A percentile compares a stretch with the other conserved stretches of the same genome.
Evolutionary conservation across 2,888 invertebrate species (phyloP).

Genomic region (Eurytoma adleriae): DNA sequence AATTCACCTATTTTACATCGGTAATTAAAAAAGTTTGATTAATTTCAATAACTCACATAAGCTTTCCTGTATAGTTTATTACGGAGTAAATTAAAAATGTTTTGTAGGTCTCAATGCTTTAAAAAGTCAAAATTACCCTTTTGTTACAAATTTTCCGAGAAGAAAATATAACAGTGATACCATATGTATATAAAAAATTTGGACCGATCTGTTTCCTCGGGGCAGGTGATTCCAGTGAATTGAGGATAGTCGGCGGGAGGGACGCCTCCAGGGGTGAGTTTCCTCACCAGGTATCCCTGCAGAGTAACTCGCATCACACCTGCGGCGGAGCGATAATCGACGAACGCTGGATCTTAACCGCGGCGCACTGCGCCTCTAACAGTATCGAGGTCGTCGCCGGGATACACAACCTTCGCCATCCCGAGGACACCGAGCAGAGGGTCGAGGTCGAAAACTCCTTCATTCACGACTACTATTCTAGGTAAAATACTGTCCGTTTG

Average conservation of each 20-base stretch:
- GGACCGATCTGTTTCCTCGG: no score
- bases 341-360: slow-evolving; percentile 58
- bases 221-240: no score
- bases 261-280: slow-evolving; percentile 36
- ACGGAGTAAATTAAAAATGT: no score
- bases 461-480: slow-evolving; percentile 22
- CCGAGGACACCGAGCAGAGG: slow-evolving; percentile 53
- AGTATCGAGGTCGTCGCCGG: slow-evolving; percentile 57
- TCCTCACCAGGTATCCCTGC: slow-evolving; percentile 47
- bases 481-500: background rate
- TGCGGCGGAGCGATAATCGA: slow-evolving; percentile 58
- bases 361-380: slow-evolving; percentile 56
- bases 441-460: slow-evolving; percentile 18
- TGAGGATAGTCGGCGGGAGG: slow-evolving; percentile 36
- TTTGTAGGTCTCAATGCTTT: no score
- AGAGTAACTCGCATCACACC: slow-evolving; percentile 17
- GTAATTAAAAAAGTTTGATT: no score
- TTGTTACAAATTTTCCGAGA: no score
- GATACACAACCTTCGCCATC: slow-evolving; percentile 40
- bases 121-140: no score
- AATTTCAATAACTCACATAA: no score
- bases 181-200: no score
- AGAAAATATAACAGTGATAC: no score
- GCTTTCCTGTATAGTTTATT: no score
- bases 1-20: no score